Base-by-base conservation (phyloP, 2,113 vertebrate genomes). In the Myrmecophaga tridactyla region DNA sequence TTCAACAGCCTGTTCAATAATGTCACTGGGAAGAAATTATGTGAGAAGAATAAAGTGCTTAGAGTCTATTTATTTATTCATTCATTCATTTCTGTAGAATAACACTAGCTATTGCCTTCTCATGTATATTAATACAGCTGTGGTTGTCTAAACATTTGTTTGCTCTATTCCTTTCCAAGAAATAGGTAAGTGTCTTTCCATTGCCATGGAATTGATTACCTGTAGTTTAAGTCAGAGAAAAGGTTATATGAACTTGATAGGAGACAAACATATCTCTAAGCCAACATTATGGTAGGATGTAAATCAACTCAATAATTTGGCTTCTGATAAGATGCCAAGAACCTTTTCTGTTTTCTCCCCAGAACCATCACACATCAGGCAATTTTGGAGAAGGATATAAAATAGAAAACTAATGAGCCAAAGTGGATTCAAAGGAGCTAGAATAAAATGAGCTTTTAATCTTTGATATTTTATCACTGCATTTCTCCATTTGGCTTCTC, bases 1-100 rank as follows among this genome's bases (percentile, higher is more conserved):
- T 99, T 98, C 98, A 98, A 97, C 98, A 98, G 98, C 97, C 98
- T 98, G 98, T 97, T 99, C 98, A 98, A 98, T 99, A 98, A 98
- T 98, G 98, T 98, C 98, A 98, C 97, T 81, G 97, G 96, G 97
- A 98, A 98, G 98, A 98, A 98, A 98, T 98, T 98, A 98, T 98
- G 98, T 98, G 98, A 98, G 98, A 98, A 98, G 98, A 99, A 98
- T 98, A 98, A 98, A 98, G 98, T 98, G 97, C 98, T 98, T 98
- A 96, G 97, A 97, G 97, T 98, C 97, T 98, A 98, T 98, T 98
- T 98, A 98, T 98, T 98, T 98, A 98, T 98, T 98, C 98, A 98
- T 98, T 98, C 98, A 98, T 98, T 98, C 97, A 97, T 98, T 98
- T 98, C 97, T 98, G 97, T 95, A 97, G 97, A 98, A 98, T 98